Percentiles rank a stretch among this genome's conserved stretches.
Evolutionary conservation across 1,140 invertebrate species (phyloP).

Genomic region (Drosophila mojavensis): DNA sequence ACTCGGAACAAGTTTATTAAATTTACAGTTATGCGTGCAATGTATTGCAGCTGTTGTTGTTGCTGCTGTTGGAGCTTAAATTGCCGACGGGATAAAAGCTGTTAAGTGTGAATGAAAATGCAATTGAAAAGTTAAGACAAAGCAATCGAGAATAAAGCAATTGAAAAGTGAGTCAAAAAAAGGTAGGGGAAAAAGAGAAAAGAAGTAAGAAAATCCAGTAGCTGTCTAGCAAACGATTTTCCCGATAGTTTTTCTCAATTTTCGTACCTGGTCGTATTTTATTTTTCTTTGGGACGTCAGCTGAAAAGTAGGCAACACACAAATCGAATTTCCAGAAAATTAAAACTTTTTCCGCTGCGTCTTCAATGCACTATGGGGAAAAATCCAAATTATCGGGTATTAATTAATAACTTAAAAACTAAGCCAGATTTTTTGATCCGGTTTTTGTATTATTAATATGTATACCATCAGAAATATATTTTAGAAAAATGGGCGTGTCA

Average conservation of each 20-base stretch:
- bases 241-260: slow-evolving; percentile 3
- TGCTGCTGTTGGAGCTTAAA: slow-evolving; percentile 30
- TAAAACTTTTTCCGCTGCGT: slow-evolving; percentile 30
- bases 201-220: background rate
- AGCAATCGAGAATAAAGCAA: slow-evolving; percentile 44
- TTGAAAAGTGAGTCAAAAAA: slow-evolving; percentile 13
- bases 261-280: background rate
- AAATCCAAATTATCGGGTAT: too few species aligned
- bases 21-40: slow-evolving; percentile 62
- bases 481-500: too few species aligned
- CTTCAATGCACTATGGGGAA: too few species aligned
- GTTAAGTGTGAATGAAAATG: slow-evolving; percentile 52
- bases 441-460: too few species aligned
- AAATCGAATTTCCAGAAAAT: slow-evolving; percentile 50
- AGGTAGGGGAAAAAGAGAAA: background rate
- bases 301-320: slow-evolving; percentile 52
- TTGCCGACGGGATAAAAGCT: slow-evolving; percentile 29
- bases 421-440: too few species aligned
- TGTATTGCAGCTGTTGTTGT: slow-evolving; percentile 24
- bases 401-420: too few species aligned
- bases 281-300: slow-evolving; percentile 4
- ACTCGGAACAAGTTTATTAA: slow-evolving; percentile 73
- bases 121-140: slow-evolving; percentile 58
- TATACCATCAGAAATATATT: too few species aligned
- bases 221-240: slow-evolving; percentile 1